phyloP scores from a whole-genome alignment of 2,113 vertebrate species.

The Phasianus colchicus region DNA sequence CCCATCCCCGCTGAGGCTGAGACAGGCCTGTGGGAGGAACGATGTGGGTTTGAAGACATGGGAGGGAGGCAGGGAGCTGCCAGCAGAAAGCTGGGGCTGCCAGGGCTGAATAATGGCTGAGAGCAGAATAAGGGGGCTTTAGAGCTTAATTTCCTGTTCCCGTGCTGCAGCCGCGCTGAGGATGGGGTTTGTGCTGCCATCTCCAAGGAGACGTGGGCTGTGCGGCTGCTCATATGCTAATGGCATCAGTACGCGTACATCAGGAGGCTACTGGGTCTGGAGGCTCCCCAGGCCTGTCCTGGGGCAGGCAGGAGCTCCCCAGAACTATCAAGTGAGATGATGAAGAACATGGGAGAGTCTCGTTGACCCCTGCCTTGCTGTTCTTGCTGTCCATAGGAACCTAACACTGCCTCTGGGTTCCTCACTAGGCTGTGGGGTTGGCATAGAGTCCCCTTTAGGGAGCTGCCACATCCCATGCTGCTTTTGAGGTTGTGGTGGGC shows the following conservation, averaged over 20 bases:
- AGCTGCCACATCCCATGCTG: background rate
- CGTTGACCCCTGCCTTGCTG: background rate
- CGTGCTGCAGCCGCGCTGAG: background rate
- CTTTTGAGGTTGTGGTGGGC: background rate
- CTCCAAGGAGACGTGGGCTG: slow-evolving; percentile 59
- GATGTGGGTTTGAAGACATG: background rate
- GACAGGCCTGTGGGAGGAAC: fast-evolving
- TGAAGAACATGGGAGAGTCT: background rate
- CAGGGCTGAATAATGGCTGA: slow-evolving; percentile 45
- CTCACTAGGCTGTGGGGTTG: background rate
- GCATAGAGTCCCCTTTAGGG: background rate
- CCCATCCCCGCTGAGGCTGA: background rate
- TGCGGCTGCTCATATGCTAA: slow-evolving; percentile 32
- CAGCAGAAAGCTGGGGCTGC: background rate
- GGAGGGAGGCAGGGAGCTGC: slow-evolving; percentile 2
- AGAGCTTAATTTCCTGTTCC: slow-evolving; percentile 73
- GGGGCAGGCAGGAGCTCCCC: background rate
- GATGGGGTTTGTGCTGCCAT: slow-evolving; percentile 60
- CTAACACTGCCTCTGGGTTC: background rate
- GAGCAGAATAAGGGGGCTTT: slow-evolving; percentile 69
- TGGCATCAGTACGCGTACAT: background rate
- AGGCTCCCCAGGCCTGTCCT: background rate
- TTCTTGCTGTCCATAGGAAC: background rate
- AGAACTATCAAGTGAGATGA: background rate
- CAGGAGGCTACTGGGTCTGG: background rate